Evolutionary conservation across 2,797 vertebrate genomes (phyloP).

Genomic region (Orientallactaga sibirica): DNA sequence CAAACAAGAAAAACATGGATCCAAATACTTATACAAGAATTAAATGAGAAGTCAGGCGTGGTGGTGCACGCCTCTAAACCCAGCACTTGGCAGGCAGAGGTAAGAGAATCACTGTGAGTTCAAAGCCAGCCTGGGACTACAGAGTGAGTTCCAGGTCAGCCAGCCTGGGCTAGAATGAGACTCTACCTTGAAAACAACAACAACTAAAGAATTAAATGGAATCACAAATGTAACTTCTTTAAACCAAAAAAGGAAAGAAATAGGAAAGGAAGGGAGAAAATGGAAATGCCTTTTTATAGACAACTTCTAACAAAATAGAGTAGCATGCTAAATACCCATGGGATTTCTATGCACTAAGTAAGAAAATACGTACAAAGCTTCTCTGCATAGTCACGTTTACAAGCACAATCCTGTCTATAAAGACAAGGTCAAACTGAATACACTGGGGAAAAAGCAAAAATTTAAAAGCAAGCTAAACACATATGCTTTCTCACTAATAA

Average conservation of each 20-base stretch:
- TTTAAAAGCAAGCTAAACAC: slow-evolving; percentile 47
- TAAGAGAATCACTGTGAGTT: too few relatives aligned
- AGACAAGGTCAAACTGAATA: too few relatives aligned
- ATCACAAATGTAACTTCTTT: slow-evolving; percentile 11
- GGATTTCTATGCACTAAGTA: neutral
- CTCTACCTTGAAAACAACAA: too few relatives aligned
- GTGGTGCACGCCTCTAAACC: too few relatives aligned
- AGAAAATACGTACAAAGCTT: slow-evolving; percentile 41
- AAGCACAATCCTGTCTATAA: slow-evolving; percentile 47
- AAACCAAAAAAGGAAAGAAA: neutral
- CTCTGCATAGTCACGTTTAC: slow-evolving; percentile 26
- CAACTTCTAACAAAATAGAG: slow-evolving; percentile 41
- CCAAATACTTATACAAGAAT: neutral
- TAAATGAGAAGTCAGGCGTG: neutral
- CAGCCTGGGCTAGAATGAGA: too few relatives aligned
- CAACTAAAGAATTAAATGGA: neutral
- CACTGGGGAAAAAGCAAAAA: neutral
- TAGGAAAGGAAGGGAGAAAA: neutral
- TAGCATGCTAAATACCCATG: neutral
- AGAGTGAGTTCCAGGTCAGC: too few relatives aligned
- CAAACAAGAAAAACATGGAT: neutral
- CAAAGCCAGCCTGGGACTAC: too few relatives aligned
- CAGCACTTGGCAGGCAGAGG: too few relatives aligned
- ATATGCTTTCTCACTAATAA: slow-evolving; percentile 30
- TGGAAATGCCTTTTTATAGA: slow-evolving; percentile 12